Conservation (phyloP, 2,113 vertebrate species). For the Patagioenas fasciata region DNA sequence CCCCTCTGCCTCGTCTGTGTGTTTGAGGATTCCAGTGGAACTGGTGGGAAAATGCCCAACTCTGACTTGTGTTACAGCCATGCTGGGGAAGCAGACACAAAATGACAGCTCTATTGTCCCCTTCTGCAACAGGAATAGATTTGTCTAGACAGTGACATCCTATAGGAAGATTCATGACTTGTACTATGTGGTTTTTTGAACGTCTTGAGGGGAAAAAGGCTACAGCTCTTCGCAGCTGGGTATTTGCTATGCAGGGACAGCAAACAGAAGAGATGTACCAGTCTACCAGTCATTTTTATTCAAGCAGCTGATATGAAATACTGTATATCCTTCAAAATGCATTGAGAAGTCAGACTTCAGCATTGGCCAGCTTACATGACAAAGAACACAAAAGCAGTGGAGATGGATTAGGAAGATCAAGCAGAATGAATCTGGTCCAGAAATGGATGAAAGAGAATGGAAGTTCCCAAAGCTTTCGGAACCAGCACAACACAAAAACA, state of each 20-base stretch:
- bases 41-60: neutral
- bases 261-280: neutral
- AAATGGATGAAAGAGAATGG: conserved; percentile 18
- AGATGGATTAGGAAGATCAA: conserved; percentile 33
- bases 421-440: neutral
- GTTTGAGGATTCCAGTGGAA: neutral
- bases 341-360: neutral
- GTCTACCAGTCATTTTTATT: neutral
- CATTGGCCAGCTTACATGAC: neutral
- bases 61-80: accelerated
- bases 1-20: accelerated
- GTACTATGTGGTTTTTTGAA: neutral
- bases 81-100: neutral
- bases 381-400: neutral
- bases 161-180: neutral
- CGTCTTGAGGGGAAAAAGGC: neutral
- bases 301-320: neutral
- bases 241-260: neutral
- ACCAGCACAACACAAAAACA: neutral
- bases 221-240: neutral
- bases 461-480: conserved; percentile 30
- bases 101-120: neutral
- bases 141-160: neutral
- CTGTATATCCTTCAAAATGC: neutral
- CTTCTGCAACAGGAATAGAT: neutral